These are phyloP conservation scores for Mimas tiliae DNA, from an alignment of 2,888 invertebrate species.

Conservation along the genomic window DNA sequence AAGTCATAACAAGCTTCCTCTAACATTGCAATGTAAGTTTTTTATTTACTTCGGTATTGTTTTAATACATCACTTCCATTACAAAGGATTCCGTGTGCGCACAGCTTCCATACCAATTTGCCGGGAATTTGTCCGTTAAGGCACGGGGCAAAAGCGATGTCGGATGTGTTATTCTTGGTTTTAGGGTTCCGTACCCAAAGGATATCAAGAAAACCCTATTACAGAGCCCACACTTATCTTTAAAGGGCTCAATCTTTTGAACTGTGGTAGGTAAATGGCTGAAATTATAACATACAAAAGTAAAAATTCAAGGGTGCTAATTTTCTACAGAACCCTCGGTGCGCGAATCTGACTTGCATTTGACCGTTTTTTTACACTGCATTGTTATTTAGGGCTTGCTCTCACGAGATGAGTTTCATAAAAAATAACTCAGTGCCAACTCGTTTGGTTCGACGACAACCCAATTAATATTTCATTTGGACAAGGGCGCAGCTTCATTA, in stretches of 20 bases:
- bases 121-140: background rate
- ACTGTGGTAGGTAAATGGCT: no score
- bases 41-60: no score
- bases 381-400: slow-evolving; percentile 34
- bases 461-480: background rate
- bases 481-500: slow-evolving; percentile 5
- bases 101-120: slow-evolving; percentile 17
- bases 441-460: slow-evolving; percentile 29
- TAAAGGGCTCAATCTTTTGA: no score
- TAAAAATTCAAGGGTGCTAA: no score
- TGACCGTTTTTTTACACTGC: slow-evolving; percentile 36
- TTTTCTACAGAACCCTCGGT: no score
- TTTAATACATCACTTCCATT: background rate
- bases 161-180: slow-evolving; percentile 29
- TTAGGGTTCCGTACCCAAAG: slow-evolving; percentile 2
- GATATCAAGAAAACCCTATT: no score
- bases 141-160: slow-evolving; percentile 3
- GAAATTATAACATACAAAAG: no score
- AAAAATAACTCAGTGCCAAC: slow-evolving; percentile 32
- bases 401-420: slow-evolving; percentile 28
- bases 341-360: no score
- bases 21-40: no score
- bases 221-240: no score
- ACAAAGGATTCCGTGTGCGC: background rate
- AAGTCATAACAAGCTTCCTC: no score